These are phyloP conservation scores for Charadrius vociferus DNA, from an alignment of 2,113 vertebrate genomes.

Conservation along the genomic window DNA sequence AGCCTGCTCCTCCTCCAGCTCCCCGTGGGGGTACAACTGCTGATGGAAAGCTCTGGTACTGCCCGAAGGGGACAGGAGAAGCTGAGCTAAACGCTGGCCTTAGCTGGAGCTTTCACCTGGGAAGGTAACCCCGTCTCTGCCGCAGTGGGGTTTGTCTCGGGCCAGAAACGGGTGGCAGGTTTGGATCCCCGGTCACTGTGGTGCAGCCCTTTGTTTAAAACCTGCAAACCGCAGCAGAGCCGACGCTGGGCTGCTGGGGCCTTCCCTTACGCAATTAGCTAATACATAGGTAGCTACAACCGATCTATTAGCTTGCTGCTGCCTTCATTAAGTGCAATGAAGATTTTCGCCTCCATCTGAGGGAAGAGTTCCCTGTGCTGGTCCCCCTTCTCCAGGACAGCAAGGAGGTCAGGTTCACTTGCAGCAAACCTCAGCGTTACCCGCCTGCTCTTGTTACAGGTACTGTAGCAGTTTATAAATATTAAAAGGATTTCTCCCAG, in stretches of 20 bases:
- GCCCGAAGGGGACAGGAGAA: neutral
- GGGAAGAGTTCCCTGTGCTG: neutral
- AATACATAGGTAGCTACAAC: accelerated
- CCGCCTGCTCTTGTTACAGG: conserved; percentile 26
- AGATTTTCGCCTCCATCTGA: neutral
- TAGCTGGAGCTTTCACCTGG: neutral
- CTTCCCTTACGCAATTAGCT: accelerated
- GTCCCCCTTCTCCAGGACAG: neutral
- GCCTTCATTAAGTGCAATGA: too few relatives aligned
- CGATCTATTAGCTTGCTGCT: neutral
- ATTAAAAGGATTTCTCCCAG: conserved; percentile 63
- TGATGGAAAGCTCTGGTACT: neutral
- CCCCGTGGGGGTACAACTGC: accelerated
- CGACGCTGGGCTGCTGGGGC: neutral
- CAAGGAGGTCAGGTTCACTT: neutral
- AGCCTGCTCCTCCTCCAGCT: neutral
- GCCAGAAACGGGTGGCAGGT: neutral
- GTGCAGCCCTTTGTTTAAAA: neutral
- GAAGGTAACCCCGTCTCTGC: neutral
- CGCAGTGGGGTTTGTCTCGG: neutral
- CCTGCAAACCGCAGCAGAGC: accelerated
- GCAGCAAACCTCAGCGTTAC: neutral
- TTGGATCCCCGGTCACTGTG: neutral
- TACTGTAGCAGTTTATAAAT: conserved; percentile 53
- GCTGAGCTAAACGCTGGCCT: neutral